These are phyloP conservation scores for Amblyjoppa proteus DNA, from an alignment of 2,888 invertebrate genomes.

Conservation along the genomic window DNA sequence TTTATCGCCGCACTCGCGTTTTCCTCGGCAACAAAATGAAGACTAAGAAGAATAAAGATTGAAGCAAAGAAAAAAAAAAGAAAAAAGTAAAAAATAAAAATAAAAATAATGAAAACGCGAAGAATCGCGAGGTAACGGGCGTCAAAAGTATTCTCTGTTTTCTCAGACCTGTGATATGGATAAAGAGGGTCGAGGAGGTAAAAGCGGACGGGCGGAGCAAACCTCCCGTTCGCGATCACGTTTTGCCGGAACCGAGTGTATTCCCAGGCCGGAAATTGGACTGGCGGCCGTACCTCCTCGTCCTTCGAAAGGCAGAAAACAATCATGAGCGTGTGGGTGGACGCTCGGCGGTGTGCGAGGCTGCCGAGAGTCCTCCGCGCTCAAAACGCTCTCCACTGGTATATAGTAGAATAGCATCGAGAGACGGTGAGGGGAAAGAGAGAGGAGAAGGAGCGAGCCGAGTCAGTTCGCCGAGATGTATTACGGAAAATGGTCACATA, in stretches of 20 bases:
- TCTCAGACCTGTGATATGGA: constrained; percentile 82
- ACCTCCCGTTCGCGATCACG: constrained; percentile 58
- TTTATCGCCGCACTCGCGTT: constrained; percentile 27
- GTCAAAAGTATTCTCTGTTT: constrained; percentile 74
- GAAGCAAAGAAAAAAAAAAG: neutral
- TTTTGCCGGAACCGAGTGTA: constrained; percentile 66
- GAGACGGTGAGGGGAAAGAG: neutral
- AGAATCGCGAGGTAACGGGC: constrained; percentile 57
- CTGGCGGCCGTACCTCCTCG: constrained; percentile 56
- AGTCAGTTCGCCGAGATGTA: constrained; percentile 39
- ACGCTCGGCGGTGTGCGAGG: constrained; percentile 34
- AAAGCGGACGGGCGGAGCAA: constrained; percentile 45
- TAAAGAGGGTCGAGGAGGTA: constrained; percentile 56
- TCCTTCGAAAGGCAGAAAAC: constrained; percentile 76
- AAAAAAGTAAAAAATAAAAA: neutral
- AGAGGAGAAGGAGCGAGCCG: constrained; percentile 1
- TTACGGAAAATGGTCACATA: constrained; percentile 31
- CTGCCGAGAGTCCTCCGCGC: constrained; percentile 45
- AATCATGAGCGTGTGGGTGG: constrained; percentile 74
- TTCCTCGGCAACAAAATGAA: constrained; percentile 15
- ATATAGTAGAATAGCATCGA: constrained; percentile 30
- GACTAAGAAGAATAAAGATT: neutral
- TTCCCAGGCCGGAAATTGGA: constrained; percentile 68
- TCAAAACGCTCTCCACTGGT: constrained; percentile 42
- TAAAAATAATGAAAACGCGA: constrained; percentile 47